phyloP scores from a whole-genome alignment of 1,140 invertebrate genomes.

The Myzus persicae region DNA sequence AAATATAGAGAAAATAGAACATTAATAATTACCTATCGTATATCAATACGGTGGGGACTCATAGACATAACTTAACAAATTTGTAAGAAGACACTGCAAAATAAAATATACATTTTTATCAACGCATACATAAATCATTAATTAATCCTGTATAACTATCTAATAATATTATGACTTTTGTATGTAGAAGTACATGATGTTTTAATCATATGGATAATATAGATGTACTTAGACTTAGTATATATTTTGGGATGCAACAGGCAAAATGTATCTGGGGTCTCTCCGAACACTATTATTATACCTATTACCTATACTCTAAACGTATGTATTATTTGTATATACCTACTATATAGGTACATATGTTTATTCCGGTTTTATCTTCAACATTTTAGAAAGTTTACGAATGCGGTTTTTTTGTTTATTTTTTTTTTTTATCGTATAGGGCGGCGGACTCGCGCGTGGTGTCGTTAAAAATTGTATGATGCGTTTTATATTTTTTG shows the following conservation, averaged over 20 bases:
- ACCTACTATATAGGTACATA: neutral
- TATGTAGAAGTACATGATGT: too few relatives aligned
- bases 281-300: neutral
- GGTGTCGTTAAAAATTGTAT: neutral
- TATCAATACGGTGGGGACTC: too few relatives aligned
- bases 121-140: neutral
- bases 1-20: too few relatives aligned
- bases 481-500: slow-evolving; percentile 8
- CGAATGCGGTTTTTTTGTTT: slow-evolving; percentile 1
- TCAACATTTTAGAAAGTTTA: slow-evolving; percentile 7
- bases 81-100: too few relatives aligned
- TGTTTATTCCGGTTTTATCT: neutral
- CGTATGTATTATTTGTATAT: neutral
- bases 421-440: neutral
- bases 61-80: too few relatives aligned
- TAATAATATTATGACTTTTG: neutral
- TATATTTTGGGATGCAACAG: neutral
- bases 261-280: neutral
- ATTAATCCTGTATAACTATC: neutral
- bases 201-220: too few relatives aligned
- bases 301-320: neutral
- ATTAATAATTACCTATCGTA: too few relatives aligned
- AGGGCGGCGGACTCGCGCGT: neutral
- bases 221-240: too few relatives aligned
- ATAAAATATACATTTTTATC: too few relatives aligned